Percentiles rank a stretch among this genome's conserved stretches.
These are phyloP conservation scores for Kradibia gibbosae DNA, from an alignment of 1,140 invertebrate species.

Conservation along the genomic window DNA sequence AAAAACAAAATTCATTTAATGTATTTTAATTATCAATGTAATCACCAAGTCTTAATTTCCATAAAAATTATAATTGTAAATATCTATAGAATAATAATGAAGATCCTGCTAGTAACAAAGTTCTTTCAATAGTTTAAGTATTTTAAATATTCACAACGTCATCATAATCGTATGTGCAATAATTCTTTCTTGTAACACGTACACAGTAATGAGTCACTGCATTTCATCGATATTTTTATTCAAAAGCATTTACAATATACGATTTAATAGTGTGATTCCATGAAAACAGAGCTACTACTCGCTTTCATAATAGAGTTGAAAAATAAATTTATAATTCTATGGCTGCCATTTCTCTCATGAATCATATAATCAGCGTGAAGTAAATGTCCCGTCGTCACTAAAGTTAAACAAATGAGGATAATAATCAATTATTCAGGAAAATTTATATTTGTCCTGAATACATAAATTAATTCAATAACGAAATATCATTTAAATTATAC, in stretches of 20 bases:
- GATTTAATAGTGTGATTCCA: not conserved
- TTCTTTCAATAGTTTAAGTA: too few relatives aligned
- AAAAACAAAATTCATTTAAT: too few relatives aligned
- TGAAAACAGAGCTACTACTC: not conserved
- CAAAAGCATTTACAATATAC: not conserved
- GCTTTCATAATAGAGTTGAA: not conserved
- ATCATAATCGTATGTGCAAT: not conserved
- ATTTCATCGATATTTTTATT: too few relatives aligned
- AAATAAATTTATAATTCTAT: constrained; percentile 1
- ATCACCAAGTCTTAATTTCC: too few relatives aligned
- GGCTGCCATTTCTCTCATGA: not conserved
- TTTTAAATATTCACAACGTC: not conserved
- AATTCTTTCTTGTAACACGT: not conserved
- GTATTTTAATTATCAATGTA: too few relatives aligned
- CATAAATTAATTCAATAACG: not conserved
- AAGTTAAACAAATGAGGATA: not conserved
- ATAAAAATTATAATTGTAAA: too few relatives aligned
- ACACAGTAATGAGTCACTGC: not conserved
- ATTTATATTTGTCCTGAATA: not conserved
- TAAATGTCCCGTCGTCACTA: not conserved
- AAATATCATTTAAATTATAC: not conserved
- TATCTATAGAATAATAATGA: too few relatives aligned
- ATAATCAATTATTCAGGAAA: not conserved
- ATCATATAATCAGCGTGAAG: not conserved
- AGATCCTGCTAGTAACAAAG: too few relatives aligned